Conservation (phyloP, 1,140 invertebrate genomes). For the Drosophila orosa region DNA sequence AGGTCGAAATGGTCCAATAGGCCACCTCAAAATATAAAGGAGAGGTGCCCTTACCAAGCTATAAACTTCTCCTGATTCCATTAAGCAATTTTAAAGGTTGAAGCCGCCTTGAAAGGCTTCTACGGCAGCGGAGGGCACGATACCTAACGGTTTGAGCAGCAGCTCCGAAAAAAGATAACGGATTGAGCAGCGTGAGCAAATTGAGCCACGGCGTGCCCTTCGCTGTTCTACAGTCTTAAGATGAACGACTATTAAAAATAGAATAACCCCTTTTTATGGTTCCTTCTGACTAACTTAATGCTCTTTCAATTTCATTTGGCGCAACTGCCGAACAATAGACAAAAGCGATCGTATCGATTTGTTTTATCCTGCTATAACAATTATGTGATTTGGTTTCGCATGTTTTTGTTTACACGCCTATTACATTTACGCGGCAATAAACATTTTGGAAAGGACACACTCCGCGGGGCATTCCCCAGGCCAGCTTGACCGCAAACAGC, state of each 20-base stretch:
- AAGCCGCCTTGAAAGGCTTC: neutral
- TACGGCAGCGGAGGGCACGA: too few species aligned
- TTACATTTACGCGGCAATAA: constrained; percentile 37
- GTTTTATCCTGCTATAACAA: constrained; percentile 4
- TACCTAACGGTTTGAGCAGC: too few species aligned
- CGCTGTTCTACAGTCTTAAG: too few species aligned
- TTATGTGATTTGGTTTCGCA: constrained; percentile 28
- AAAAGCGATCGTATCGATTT: constrained; percentile 2
- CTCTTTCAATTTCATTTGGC: neutral
- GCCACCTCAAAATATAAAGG: neutral
- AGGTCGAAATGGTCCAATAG: too few species aligned
- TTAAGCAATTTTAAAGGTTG: neutral
- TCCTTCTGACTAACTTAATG: neutral
- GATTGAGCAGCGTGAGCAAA: too few species aligned
- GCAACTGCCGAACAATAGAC: neutral
- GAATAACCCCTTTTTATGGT: neutral
- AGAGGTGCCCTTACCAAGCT: neutral
- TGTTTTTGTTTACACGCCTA: constrained; percentile 24
- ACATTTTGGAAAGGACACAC: constrained; percentile 2
- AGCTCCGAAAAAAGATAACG: too few species aligned
- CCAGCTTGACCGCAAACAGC: constrained; percentile 54
- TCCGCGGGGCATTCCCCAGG: neutral
- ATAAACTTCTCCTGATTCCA: neutral
- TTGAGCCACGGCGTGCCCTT: too few species aligned
- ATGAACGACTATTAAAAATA: neutral